phyloP scores from a whole-genome alignment of 2,797 vertebrate species.

The Sebastes kiyomatsui region DNA sequence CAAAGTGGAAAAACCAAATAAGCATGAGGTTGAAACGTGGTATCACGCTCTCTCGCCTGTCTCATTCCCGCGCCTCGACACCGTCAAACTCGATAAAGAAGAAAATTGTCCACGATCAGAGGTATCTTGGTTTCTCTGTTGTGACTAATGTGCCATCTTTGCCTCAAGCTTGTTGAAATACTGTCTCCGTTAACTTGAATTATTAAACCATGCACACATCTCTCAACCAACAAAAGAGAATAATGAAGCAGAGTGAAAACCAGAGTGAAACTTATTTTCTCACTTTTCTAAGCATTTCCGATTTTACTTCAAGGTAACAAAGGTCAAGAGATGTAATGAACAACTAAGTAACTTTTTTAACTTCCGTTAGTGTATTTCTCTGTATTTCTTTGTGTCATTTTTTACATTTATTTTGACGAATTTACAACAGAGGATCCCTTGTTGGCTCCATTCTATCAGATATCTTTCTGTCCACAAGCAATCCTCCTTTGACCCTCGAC shows the following conservation, averaged over 20 bases:
- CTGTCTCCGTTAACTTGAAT: constrained; percentile 24
- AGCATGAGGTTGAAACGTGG: constrained; percentile 69
- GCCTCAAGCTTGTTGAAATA: constrained; percentile 23
- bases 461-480: constrained; percentile 18
- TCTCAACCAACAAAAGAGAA: constrained; percentile 5
- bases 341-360: neutral
- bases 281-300: constrained; percentile 8
- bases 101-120: constrained; percentile 54
- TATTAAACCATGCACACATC: neutral
- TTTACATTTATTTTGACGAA: constrained; percentile 32
- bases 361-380: neutral
- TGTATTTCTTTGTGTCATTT: neutral
- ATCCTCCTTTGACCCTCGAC: constrained; percentile 52
- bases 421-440: neutral
- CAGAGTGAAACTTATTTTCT: neutral
- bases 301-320: neutral
- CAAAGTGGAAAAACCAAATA: constrained; percentile 78
- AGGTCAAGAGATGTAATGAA: neutral
- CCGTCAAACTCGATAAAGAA: constrained; percentile 66
- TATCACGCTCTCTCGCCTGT: constrained; percentile 54
- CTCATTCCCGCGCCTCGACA: constrained; percentile 37
- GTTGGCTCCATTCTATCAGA: neutral
- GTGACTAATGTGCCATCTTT: constrained; percentile 58
- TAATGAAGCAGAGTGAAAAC: neutral
- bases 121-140: constrained; percentile 39